phyloP scores from a whole-genome alignment of 2,113 vertebrate genomes.

The Origma solitaria region DNA sequence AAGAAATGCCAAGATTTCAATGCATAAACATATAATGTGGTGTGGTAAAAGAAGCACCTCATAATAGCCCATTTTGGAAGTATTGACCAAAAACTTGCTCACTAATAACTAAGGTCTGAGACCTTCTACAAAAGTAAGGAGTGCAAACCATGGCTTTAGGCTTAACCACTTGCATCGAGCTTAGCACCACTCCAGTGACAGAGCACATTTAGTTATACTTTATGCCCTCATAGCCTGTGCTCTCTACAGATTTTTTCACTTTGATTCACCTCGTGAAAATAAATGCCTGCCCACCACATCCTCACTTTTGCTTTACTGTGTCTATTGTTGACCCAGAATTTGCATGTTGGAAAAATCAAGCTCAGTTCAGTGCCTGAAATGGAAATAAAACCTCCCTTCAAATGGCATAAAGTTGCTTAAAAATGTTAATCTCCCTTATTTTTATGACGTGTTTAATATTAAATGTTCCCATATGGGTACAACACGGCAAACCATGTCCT shows the following conservation, averaged over 20 bases:
- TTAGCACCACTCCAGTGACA: not conserved
- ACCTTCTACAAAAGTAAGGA: not conserved
- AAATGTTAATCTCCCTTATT: slow-evolving; percentile 49
- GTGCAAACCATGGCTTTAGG: not conserved
- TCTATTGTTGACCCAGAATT: not conserved
- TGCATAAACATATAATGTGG: not conserved
- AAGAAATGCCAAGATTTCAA: slow-evolving; percentile 1
- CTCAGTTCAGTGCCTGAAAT: not conserved
- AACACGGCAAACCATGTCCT: not conserved
- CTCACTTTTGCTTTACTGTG: not conserved
- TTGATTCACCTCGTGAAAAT: not conserved
- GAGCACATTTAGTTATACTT: not conserved
- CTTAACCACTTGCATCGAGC: not conserved
- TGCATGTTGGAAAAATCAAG: not conserved
- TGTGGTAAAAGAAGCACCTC: not conserved
- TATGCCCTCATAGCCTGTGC: not conserved
- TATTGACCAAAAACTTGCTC: not conserved
- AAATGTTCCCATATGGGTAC: slow-evolving; percentile 54
- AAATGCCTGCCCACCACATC: rapidly evolving
- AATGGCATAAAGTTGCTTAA: slow-evolving; percentile 27
- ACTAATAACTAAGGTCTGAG: not conserved
- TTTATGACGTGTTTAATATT: slow-evolving; percentile 63
- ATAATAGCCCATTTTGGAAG: not conserved
- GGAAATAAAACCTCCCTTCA: slow-evolving; percentile 16
- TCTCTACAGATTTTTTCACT: not conserved